Conservation (phyloP, 2,797 vertebrate species). For the Gobio occitaniae region DNA sequence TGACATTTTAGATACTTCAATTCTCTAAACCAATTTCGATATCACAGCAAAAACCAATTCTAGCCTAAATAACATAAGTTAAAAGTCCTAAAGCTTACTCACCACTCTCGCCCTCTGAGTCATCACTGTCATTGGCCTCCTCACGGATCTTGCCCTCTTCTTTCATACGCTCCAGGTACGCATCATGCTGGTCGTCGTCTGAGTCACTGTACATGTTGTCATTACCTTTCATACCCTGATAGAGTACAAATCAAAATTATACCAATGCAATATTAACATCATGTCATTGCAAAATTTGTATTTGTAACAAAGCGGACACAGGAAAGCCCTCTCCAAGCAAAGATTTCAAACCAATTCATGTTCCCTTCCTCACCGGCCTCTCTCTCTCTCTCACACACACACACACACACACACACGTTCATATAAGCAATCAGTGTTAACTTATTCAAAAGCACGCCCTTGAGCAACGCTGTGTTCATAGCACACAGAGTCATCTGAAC, state of each 20-base stretch:
- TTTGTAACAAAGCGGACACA: slow-evolving; percentile 5
- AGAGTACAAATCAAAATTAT: slow-evolving; percentile 52
- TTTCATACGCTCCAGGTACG: slow-evolving; percentile 98
- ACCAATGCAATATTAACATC: slow-evolving; percentile 2
- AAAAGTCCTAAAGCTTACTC: slow-evolving; percentile 56
- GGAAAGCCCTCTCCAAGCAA: slow-evolving; percentile 15
- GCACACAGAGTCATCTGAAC: slow-evolving; percentile 35
- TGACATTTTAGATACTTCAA: background rate
- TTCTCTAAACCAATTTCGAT: background rate
- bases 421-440: slow-evolving; percentile 7
- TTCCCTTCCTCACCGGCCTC: slow-evolving; percentile 5
- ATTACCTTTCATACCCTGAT: slow-evolving; percentile 89
- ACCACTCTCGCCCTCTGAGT: slow-evolving; percentile 92
- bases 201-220: slow-evolving; percentile 94
- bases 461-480: slow-evolving; percentile 34
- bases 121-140: slow-evolving; percentile 92
- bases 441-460: slow-evolving; percentile 29
- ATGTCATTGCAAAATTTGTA: slow-evolving; percentile 17
- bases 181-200: slow-evolving; percentile 94
- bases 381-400: background rate
- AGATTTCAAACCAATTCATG: slow-evolving; percentile 18
- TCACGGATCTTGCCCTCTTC: slow-evolving; percentile 97
- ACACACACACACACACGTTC: slow-evolving; percentile 39
- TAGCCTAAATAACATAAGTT: background rate
- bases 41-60: background rate